A percentile compares a stretch with the other conserved stretches of the same genome.
phyloP scores from a whole-genome alignment of 2,888 invertebrate species.

The Maniola hyperantus region DNA sequence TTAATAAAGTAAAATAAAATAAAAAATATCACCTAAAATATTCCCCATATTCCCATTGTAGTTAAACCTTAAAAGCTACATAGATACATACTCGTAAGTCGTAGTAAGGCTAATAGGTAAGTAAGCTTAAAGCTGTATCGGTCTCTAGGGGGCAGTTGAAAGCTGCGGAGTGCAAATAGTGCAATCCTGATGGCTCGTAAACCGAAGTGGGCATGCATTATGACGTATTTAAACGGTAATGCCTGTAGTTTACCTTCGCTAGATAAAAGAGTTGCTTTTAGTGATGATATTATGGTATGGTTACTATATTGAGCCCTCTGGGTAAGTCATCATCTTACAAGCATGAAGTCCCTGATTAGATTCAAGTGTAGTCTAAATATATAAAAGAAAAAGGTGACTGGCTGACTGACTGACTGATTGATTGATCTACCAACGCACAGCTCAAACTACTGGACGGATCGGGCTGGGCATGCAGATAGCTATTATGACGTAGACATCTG shows the following conservation, averaged over 20 bases:
- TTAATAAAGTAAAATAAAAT: too few relatives aligned
- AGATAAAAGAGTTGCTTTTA: constrained; percentile 38
- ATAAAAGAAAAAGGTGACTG: too few relatives aligned
- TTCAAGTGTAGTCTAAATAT: background rate
- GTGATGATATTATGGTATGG: background rate
- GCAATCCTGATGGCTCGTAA: constrained; percentile 42
- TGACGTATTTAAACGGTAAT: constrained; percentile 45
- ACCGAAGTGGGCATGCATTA: constrained; percentile 44
- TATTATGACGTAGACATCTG: too few relatives aligned
- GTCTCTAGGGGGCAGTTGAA: constrained; percentile 25
- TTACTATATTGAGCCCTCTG: background rate
- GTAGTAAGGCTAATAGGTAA: constrained; percentile 1
- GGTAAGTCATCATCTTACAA: background rate
- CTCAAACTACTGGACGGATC: too few relatives aligned
- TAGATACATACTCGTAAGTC: background rate
- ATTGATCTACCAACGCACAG: too few relatives aligned
- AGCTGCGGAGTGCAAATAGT: constrained; percentile 24
- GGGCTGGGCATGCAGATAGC: too few relatives aligned
- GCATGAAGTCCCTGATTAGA: background rate
- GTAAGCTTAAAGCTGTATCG: constrained; percentile 18
- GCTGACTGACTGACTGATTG: too few relatives aligned
- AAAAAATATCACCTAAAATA: background rate
- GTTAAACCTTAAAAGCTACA: background rate
- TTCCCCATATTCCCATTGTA: background rate
- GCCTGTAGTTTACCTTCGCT: constrained; percentile 29